Base-by-base conservation (phyloP, 2,888 invertebrate genomes). In the Drosophila merina region DNA sequence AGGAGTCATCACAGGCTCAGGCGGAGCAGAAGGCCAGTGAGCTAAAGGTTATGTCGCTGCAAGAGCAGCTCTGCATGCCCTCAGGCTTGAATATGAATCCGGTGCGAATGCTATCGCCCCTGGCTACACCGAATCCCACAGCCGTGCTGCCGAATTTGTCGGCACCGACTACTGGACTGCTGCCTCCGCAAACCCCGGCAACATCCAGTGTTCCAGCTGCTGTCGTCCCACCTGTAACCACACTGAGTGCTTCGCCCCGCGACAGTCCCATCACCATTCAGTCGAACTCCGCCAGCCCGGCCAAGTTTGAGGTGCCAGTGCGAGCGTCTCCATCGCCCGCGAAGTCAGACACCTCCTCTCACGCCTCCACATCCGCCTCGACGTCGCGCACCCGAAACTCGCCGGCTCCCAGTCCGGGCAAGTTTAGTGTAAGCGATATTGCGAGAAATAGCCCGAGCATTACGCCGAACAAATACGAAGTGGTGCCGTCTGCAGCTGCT, bases 271-370 rank as follows among this genome's bases (percentile, higher is more conserved):
- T 91, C 8, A 91, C 91, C 28, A 89, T 91, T 58, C 90, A 91
- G 54, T 91, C 92, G 20, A 92, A 90, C 67, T 91, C 92, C 1
- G 90, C 91, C 25, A 92, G 92, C 60, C 92, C 92, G 9, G 92
- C 91, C 48, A 91, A 92, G 38, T 94, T 93, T 59, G 94, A 94
- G 88, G 90, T 94, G 45, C 93, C 94, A 1, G 93, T 93, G 52
- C 90, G 92, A 4, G 91, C 94, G 59, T 94, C 94, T 75, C 94
- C 94, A 3, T 93, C 94, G 38, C 91, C 94, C 55, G 93, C 94
- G 0, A 92, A 93, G 50, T 93, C 94, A 7, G 93, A 94, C 38
- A 93, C 94, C 72, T 93, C 94, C 5, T 93, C 94, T 1, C 90
- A 89, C n/a, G 88, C 89, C 38, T 94, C 93, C 40, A 62, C 60